Base-by-base conservation (phyloP, 2,797 vertebrate genomes). In the Erithacus rubecula region DNA sequence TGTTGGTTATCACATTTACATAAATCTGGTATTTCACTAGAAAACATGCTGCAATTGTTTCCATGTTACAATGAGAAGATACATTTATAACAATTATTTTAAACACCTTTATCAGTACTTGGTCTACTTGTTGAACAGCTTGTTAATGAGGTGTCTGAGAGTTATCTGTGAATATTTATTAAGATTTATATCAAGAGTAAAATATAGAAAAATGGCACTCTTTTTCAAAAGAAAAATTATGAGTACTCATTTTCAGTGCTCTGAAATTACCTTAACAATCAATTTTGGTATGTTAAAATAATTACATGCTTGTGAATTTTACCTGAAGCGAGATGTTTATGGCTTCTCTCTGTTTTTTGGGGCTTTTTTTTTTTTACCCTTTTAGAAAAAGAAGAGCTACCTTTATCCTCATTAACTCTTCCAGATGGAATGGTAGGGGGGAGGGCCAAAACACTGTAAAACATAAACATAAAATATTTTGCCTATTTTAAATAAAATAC, bases 111-210 rank as follows among this genome's bases (percentile, higher is more conserved):
- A 92, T 93, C 56, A 72, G 52, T 24, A 46, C 64, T 91, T 72
- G 47, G 90, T 94, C 39, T 94, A 20, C 84, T 95, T 96, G 72
- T 96, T 95, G 91, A 97, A 56, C 43, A 92, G 59, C 67, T 95
- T 87, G 83, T 55, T 95, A 96, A 93, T 93, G 78, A 96, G 41
- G 12, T 95, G 21, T 95, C 87, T 84, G 83, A 63, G 90, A 95
- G 80, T 80, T 87, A 63, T 68, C 89, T 69, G 59, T 89, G 95
- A 97, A 83, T 95, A 92, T 83, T 70, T 93, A 90, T 92, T 94
- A 93, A 63, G 86, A 93, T 94, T 74, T 95, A 37, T 94, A 84
- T 89, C 41, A 96, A 88, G 49, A 78, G 79, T 77, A 76, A 59
- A 92, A 62, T 46, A 74, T 18, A 76, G 47, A 51, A 88, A 91